phyloP scores from a whole-genome alignment of 2,797 vertebrate species.

The Zalophus californianus region DNA sequence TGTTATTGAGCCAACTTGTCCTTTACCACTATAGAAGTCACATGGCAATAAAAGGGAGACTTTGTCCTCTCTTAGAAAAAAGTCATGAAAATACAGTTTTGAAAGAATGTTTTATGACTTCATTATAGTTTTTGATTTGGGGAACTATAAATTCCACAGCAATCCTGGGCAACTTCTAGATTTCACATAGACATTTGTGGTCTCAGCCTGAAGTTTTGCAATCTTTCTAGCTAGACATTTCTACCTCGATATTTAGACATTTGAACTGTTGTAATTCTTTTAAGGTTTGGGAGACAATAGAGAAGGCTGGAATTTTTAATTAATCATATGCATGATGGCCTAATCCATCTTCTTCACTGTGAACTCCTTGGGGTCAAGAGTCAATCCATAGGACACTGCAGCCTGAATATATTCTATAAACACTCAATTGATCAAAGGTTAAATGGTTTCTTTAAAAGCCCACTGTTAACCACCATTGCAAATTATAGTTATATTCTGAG shows the following conservation, averaged over 20 bases:
- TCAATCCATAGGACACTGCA: conserved; percentile 46
- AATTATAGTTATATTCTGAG: conserved; percentile 13
- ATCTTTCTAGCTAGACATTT: neutral
- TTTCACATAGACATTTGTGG: neutral
- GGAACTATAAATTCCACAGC: neutral
- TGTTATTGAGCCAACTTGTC: neutral
- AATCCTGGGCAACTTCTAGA: neutral
- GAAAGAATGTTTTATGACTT: conserved; percentile 7
- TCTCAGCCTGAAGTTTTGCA: neutral
- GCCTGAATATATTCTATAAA: conserved; percentile 61
- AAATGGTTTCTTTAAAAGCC: conserved; percentile 42
- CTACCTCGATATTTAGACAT: neutral
- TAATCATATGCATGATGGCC: neutral
- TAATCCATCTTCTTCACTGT: conserved; percentile 70
- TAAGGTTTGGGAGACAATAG: conserved; percentile 21
- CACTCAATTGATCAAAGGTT: conserved; percentile 58
- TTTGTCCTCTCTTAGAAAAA: neutral
- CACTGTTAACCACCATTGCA: neutral
- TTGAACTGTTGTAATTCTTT: conserved; percentile 40
- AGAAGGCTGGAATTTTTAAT: conserved; percentile 52
- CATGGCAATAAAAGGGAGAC: neutral
- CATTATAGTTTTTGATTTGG: neutral
- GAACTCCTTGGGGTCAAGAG: conserved; percentile 46
- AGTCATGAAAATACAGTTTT: neutral
- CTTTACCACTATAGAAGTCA: neutral